phyloP scores from a whole-genome alignment of 2,113 vertebrate genomes.

The Rhagologus leucostigma region DNA sequence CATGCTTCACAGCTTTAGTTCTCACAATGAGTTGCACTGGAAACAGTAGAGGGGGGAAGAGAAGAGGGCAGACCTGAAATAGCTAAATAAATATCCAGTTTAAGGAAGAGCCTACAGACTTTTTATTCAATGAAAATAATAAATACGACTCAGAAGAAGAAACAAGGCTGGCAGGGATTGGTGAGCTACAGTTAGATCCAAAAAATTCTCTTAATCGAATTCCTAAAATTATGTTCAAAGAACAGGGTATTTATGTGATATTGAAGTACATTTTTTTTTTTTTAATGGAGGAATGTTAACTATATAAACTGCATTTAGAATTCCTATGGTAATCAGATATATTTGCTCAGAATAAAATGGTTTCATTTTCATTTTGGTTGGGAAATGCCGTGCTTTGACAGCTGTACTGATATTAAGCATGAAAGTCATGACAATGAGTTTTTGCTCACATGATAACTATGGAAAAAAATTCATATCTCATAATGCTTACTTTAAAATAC shows the following conservation, averaged over 20 bases:
- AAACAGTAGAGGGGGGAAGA: not conserved
- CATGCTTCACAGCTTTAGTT: slow-evolving; percentile 42
- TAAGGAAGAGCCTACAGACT: not conserved
- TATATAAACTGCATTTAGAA: not conserved
- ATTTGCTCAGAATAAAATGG: not conserved
- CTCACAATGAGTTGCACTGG: not conserved
- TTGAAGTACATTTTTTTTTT: not conserved
- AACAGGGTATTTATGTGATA: not conserved
- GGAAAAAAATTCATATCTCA: not conserved
- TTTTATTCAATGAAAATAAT: not conserved
- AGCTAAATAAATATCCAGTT: not conserved
- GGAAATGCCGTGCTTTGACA: slow-evolving; percentile 28
- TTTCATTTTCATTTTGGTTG: slow-evolving; percentile 7
- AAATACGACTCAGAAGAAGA: not conserved
- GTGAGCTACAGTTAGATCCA: not conserved
- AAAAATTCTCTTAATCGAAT: slow-evolving; percentile 11
- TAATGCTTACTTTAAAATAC: not conserved
- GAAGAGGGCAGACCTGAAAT: not conserved
- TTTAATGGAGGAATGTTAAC: not conserved
- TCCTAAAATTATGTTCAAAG: not conserved
- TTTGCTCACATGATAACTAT: not conserved
- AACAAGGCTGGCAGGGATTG: not conserved
- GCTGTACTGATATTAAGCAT: not conserved
- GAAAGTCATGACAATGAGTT: slow-evolving; percentile 22
- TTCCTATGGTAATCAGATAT: not conserved